Evolutionary conservation across 2,888 invertebrate genomes (phyloP).

Genomic region (Diplazon laetatorius): DNA sequence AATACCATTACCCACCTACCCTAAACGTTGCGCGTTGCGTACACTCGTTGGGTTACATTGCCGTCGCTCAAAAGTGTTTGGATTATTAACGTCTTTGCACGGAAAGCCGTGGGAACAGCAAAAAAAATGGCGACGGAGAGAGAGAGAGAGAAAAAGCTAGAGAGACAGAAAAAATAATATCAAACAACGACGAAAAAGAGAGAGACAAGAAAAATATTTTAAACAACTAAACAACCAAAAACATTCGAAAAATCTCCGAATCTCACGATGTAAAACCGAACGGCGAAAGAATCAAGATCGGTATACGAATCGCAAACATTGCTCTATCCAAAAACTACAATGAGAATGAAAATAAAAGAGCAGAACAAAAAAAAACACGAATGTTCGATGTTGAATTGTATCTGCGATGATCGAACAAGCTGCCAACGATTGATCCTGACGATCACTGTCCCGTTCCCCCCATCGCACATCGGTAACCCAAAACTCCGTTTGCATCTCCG

Average conservation of each 20-base stretch:
- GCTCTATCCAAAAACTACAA: no score
- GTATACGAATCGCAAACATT: no score
- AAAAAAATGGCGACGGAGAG: no score
- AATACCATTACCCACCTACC: constrained; percentile 62
- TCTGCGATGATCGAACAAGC: constrained; percentile 72
- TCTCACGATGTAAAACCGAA: no score
- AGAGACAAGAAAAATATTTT: no score
- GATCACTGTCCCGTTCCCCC: constrained; percentile 53
- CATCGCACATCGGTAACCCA: constrained; percentile 67
- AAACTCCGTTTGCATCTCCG: no score
- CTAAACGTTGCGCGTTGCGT: constrained; percentile 65
- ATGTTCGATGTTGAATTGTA: constrained; percentile 59
- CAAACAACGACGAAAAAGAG: no score
- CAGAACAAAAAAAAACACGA: constrained; percentile 40
- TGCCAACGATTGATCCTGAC: constrained; percentile 80
- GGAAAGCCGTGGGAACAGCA: constrained; percentile 35
- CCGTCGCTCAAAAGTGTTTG: constrained; percentile 78
- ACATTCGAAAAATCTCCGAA: no score
- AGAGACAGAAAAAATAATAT: no score
- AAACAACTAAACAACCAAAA: no score
- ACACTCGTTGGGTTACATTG: constrained; percentile 30
- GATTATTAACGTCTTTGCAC: constrained; percentile 73
- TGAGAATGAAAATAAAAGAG: no score
- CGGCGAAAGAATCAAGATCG: no score
- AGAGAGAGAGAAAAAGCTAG: not conserved